Base-by-base conservation (phyloP, 2,113 vertebrate species). In the Podarcis raffonei region DNA sequence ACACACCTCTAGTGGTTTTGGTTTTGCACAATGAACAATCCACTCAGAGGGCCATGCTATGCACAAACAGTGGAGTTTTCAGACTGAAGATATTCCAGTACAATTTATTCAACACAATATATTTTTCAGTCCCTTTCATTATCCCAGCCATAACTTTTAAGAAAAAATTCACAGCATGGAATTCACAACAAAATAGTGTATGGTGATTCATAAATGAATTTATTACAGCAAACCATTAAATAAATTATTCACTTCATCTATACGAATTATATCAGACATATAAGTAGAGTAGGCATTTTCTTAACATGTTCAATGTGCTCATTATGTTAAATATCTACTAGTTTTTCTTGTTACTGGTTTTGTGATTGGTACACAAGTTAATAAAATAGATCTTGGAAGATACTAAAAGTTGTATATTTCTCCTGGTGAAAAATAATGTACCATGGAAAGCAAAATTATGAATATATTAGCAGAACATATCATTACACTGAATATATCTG, bases 381-480 rank as follows among this genome's bases (percentile, higher is more conserved):
- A 37, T 37, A 37, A 37, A 37, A 37, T 37, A 37, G 37, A 37
- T 37, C 37, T 37, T 37, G 37, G 37, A 37, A 37, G 37, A 37
- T 37, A 37, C 37, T 37, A 37, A 37, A 37, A 37, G 3, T 37
- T 37, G 37, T 37, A 37, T 37, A 37, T 22, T 42, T 83, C 35
- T 69, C 20, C 39, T n/a, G 23, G 27, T 83, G 66, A 69, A 65
- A 83, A 69, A 84, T 12, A 72, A 72, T n/a, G 69, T 72, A n/a
- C 30, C 72, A 15, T 22, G 27, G 53, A 84, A 39, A 83, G 30
- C 12, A 25, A 83, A 83, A 83, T 27, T 69, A 83, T 12, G 37
- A 57, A 87, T 72, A 84, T 91, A 89, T 87, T 74, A 65, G 85
- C 87, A 81, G 66, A 25, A 87, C 89, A 39, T 37, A 82, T 0